Percentiles rank a stretch among this genome's conserved stretches.
These are phyloP conservation scores for Murina feae DNA, from an alignment of 2,113 vertebrate species.

Conservation along the genomic window DNA sequence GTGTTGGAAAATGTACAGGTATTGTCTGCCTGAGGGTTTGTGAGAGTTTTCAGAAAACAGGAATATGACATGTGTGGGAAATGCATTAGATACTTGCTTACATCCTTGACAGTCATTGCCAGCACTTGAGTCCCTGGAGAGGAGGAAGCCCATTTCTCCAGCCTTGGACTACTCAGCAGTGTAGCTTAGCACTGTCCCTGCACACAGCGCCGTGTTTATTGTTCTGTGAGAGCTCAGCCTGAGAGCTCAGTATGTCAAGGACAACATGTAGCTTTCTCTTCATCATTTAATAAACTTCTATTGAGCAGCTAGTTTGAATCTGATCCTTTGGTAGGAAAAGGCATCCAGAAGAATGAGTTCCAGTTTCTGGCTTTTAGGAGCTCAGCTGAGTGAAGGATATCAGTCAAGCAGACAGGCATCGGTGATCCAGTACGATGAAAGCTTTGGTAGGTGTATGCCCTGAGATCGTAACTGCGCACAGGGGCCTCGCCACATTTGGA, in stretches of 20 bases:
- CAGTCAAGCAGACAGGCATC: neutral
- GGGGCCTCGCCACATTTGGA: neutral
- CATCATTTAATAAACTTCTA: neutral
- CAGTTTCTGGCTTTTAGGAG: neutral
- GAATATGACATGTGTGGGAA: constrained; percentile 23
- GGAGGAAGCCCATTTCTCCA: constrained; percentile 16
- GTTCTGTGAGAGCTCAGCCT: constrained; percentile 7
- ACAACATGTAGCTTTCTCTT: neutral
- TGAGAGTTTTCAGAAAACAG: constrained; percentile 46
- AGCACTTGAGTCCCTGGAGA: neutral
- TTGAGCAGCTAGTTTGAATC: neutral
- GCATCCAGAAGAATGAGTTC: neutral
- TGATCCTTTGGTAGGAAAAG: neutral
- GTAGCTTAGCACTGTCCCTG: neutral
- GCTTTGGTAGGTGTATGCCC: neutral
- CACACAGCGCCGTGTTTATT: neutral
- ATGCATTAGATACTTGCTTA: constrained; percentile 31
- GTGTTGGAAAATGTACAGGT: constrained; percentile 19
- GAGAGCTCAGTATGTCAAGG: neutral
- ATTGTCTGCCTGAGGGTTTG: constrained; percentile 12
- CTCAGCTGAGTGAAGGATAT: neutral
- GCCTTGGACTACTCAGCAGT: neutral
- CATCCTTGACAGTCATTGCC: constrained; percentile 21
- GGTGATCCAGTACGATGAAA: neutral
- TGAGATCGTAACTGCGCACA: neutral